phyloP scores from a whole-genome alignment of 2,888 invertebrate genomes.

The Synanthedon vespiformis region DNA sequence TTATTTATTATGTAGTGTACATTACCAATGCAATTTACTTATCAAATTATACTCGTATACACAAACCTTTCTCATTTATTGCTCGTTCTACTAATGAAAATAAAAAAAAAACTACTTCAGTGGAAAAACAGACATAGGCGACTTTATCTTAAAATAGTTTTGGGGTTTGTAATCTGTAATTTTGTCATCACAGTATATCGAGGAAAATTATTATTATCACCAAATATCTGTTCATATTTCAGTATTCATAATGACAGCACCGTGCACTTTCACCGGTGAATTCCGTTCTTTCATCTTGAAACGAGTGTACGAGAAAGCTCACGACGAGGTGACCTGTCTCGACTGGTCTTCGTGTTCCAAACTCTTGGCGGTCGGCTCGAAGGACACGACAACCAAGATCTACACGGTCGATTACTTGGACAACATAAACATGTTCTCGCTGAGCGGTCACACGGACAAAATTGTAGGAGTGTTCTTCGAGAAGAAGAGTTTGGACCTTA shows the following conservation, averaged over 20 bases:
- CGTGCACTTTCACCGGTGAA: constrained; percentile 82
- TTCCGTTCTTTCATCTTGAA: constrained; percentile 91
- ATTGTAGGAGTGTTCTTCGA: constrained; percentile 92
- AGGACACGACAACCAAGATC: constrained; percentile 88
- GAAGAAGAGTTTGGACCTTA: constrained; percentile 84
- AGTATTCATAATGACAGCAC: constrained; percentile 89
- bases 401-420: constrained; percentile 80
- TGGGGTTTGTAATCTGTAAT: no score
- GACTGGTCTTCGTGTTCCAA: constrained; percentile 95
- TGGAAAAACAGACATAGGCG: no score
- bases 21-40: no score
- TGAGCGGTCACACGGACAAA: constrained; percentile 88
- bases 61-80: no score
- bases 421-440: constrained; percentile 81
- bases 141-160: not conserved
- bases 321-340: constrained; percentile 86
- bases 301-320: constrained; percentile 83
- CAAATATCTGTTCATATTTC: constrained; percentile 22
- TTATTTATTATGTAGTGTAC: no score
- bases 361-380: constrained; percentile 89
- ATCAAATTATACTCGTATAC: no score
- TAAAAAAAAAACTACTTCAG: no score
- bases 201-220: no score
- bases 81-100: no score
- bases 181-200: no score